Conservation (phyloP, 2,113 vertebrate species). For the Protobothrops flavoviridis region DNA sequence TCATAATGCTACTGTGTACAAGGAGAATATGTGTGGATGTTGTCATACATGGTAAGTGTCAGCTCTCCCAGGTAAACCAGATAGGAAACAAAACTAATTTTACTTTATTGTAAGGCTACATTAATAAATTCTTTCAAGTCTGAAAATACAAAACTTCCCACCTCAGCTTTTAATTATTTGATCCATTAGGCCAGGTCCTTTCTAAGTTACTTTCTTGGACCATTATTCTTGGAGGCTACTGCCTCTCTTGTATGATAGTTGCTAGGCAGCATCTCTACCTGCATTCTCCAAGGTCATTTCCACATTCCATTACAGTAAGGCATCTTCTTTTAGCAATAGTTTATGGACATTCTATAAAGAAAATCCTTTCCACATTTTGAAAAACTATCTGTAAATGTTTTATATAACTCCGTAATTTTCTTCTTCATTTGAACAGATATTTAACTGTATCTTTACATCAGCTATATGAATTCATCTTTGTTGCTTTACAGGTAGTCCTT, state of each 20-base stretch:
- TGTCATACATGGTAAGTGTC: background rate
- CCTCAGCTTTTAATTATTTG: background rate
- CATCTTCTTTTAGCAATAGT: constrained; percentile 29
- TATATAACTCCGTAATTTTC: background rate
- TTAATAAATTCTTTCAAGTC: background rate
- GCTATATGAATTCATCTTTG: background rate
- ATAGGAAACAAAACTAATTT: background rate
- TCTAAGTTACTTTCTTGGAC: background rate
- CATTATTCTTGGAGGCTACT: background rate
- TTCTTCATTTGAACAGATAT: constrained; percentile 10
- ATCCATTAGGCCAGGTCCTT: background rate
- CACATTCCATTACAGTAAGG: background rate
- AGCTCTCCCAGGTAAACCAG: background rate
- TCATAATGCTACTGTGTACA: constrained; percentile 54
- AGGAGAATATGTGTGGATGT: constrained; percentile 39
- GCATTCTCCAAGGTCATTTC: background rate
- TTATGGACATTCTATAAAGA: constrained; percentile 1
- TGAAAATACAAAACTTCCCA: background rate
- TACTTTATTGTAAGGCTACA: background rate
- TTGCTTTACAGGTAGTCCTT: background rate
- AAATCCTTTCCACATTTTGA: background rate
- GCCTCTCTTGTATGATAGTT: background rate
- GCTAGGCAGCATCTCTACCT: background rate
- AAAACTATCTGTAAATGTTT: background rate
- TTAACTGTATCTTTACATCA: constrained; percentile 7